Evolutionary conservation across 1,140 invertebrate species (phyloP).

Genomic region (Hylaeus volcanicus): DNA sequence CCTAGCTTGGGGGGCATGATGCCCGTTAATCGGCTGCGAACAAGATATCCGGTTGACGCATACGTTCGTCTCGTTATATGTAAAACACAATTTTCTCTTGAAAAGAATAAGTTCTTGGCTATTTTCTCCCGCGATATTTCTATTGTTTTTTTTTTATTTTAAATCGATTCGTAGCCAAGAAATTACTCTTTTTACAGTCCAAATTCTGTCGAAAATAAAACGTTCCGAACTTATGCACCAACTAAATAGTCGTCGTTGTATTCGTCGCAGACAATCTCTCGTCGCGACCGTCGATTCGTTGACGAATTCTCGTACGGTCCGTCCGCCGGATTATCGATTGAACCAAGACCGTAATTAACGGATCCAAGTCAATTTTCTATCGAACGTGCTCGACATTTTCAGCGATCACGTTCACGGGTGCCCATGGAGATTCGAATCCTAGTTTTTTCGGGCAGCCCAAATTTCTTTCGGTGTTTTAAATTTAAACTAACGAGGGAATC

Average conservation of each 20-base stretch:
- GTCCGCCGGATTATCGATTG: constrained; percentile 6
- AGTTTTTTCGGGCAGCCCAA: too few species aligned
- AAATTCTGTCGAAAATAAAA: too few species aligned
- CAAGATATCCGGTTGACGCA: not conserved
- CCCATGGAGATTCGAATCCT: not conserved
- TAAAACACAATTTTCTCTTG: too few species aligned
- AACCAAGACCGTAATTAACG: constrained; percentile 24
- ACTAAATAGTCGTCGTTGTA: constrained; percentile 9
- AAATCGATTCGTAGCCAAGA: too few species aligned
- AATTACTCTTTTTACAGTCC: too few species aligned
- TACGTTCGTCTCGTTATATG: too few species aligned
- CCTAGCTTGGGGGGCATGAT: not conserved
- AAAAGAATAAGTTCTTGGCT: too few species aligned
- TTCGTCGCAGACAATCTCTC: constrained; percentile 13
- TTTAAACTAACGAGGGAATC: too few species aligned
- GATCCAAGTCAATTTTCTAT: not conserved
- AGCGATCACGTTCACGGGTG: not conserved
- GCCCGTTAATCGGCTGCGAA: not conserved
- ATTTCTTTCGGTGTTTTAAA: constrained; percentile 19
- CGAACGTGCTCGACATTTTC: not conserved
- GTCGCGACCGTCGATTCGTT: constrained; percentile 30
- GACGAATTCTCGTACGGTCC: not conserved
- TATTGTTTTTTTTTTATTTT: too few species aligned
- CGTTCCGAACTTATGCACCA: too few species aligned
- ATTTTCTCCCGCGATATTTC: too few species aligned